phyloP scores from a whole-genome alignment of 2,797 vertebrate species.

The Tenualosa thibaudeaui region DNA sequence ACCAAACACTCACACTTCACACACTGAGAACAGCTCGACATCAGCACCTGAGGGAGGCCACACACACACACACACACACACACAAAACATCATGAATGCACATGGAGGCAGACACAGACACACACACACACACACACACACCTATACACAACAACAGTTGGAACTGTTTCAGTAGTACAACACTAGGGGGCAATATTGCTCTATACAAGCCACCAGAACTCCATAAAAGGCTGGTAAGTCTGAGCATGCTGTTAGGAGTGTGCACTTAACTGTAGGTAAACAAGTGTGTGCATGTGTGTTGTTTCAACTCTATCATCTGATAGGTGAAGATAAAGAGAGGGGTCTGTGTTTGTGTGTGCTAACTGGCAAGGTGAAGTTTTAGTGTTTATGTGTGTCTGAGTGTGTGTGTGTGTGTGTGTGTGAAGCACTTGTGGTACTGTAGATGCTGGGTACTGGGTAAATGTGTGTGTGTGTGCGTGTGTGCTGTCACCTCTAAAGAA shows the following conservation, averaged over 20 bases:
- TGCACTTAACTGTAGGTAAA: neutral
- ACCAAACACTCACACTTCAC: constrained; percentile 87
- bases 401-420: constrained; percentile 31
- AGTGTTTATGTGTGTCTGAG: neutral
- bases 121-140: neutral
- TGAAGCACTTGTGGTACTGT: neutral
- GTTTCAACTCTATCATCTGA: neutral
- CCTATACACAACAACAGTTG: neutral
- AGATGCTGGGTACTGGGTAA: neutral
- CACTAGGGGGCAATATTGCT: neutral
- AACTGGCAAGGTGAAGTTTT: neutral
- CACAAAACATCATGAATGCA: neutral
- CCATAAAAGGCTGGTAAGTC: neutral
- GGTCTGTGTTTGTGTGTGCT: neutral
- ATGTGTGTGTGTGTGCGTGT: neutral
- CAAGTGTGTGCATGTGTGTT: neutral
- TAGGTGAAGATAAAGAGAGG: neutral
- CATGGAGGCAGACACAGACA: neutral
- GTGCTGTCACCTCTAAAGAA: constrained; percentile 86
- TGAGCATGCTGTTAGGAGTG: neutral
- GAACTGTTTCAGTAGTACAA: neutral
- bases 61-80: neutral
- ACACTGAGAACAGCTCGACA: constrained; percentile 61
- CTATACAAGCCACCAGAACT: neutral
- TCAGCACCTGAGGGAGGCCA: constrained; percentile 67